These are phyloP conservation scores for Chironex yamaguchii DNA, from an alignment of 30 jellyfish, hydroid and myxozoan species.

Conservation along the genomic window DNA sequence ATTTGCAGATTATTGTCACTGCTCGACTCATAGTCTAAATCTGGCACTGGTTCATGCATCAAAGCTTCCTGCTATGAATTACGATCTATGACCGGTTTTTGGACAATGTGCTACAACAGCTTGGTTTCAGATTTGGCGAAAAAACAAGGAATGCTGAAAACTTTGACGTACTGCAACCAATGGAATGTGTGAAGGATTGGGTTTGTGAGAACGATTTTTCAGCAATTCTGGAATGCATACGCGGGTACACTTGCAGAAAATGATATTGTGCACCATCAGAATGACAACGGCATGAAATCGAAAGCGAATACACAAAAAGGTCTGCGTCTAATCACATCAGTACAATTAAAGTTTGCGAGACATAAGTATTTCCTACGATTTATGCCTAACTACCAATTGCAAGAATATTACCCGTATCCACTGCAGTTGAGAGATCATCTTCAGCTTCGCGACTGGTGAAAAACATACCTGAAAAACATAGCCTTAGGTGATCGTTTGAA, in stretches of 20 bases:
- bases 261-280: constrained; percentile 10
- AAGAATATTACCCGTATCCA: constrained; percentile 21
- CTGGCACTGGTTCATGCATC: background rate
- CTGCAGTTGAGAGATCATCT: constrained; percentile 26
- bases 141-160: no score
- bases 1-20: background rate
- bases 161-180: constrained; percentile 15
- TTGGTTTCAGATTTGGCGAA: constrained; percentile 11
- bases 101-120: constrained; percentile 18
- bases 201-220: no score
- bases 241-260: constrained; percentile 12
- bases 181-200: background rate
- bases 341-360: background rate
- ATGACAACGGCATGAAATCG: constrained; percentile 2
- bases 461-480: constrained; percentile 3
- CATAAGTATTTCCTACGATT: constrained; percentile 10
- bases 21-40: background rate
- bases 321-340: constrained; percentile 6
- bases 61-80: background rate
- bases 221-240: constrained; percentile 6
- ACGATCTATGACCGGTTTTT: constrained; percentile 4
- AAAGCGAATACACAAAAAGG: no score
- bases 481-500: constrained; percentile 4
- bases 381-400: constrained; percentile 8
- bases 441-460: constrained; percentile 4